Evolutionary conservation across 2,113 vertebrate species (phyloP).

Genomic region (Stictonetta naevosa): DNA sequence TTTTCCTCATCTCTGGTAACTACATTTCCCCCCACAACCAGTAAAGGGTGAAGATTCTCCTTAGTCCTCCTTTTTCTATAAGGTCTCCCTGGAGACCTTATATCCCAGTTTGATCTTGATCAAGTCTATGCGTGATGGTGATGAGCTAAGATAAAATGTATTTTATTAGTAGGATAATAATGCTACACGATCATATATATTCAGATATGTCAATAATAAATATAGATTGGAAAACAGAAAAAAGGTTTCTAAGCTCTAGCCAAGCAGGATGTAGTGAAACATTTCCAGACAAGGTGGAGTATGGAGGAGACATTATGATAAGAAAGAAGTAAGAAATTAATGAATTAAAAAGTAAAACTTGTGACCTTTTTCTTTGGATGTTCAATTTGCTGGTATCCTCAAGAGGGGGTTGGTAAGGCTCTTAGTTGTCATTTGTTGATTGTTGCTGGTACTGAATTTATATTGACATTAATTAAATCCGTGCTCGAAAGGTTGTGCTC

Average conservation of each 20-base stretch:
- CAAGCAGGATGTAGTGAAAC: background rate
- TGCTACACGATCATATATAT: background rate
- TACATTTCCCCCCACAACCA: too few species aligned
- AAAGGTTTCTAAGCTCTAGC: background rate
- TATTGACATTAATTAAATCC: slow-evolving; percentile 30
- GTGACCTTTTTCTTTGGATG: background rate
- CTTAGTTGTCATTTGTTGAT: background rate
- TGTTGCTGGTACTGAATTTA: slow-evolving; percentile 27
- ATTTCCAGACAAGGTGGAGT: background rate
- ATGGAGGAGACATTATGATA: background rate
- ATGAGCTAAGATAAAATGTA: background rate
- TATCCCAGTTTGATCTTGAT: background rate
- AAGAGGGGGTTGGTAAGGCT: background rate
- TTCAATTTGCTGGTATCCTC: background rate
- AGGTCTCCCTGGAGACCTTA: background rate
- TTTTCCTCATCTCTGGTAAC: too few species aligned
- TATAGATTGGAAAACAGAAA: background rate
- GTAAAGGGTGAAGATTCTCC: too few species aligned
- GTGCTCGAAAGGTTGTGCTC: slow-evolving; percentile 11
- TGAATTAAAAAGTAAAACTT: background rate
- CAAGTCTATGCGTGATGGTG: background rate
- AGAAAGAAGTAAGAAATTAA: background rate
- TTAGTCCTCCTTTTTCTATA: too few species aligned
- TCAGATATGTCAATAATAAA: background rate
- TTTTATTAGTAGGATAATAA: background rate